Conservation (phyloP, 2,888 invertebrate species). For the Eulithis testata region DNA sequence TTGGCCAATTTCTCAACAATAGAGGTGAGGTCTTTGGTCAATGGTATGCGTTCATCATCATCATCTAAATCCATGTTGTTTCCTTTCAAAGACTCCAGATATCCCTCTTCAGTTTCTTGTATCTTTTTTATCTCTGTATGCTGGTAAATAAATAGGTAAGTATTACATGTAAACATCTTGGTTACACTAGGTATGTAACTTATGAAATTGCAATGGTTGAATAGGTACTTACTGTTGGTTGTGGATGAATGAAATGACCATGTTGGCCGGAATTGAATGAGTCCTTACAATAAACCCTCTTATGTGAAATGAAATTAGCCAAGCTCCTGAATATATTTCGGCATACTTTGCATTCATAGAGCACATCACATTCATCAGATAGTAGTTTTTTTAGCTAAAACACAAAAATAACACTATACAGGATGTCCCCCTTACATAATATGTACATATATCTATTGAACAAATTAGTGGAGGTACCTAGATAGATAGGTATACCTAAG, state of each 20-base stretch:
- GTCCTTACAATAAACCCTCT: constrained; percentile 91
- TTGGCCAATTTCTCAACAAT: constrained; percentile 81
- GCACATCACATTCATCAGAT: constrained; percentile 92
- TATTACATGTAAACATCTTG: neutral
- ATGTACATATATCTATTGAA: neutral
- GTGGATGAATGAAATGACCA: constrained; percentile 73
- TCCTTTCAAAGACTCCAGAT: constrained; percentile 67
- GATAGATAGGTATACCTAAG: constrained; percentile 1
- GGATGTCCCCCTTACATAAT: constrained; percentile 5
- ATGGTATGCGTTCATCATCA: constrained; percentile 69
- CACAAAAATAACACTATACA: constrained; percentile 17
- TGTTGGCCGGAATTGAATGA: constrained; percentile 78
- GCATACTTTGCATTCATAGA: constrained; percentile 96
- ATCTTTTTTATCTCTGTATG: constrained; percentile 76
- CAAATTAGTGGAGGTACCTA: neutral
- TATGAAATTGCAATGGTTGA: neutral
- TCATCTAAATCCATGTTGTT: constrained; percentile 48
- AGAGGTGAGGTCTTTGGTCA: constrained; percentile 82
- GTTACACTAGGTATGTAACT: too few relatives aligned
- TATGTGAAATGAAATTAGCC: constrained; percentile 95
- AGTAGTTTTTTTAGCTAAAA: constrained; percentile 89
- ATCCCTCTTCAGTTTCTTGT: constrained; percentile 75
- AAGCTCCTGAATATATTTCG: constrained; percentile 93
- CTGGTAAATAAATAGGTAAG: constrained; percentile 40
- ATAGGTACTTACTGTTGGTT: constrained; percentile 71